Evolutionary conservation across 2,113 vertebrate species (phyloP), one percentile per base, ranked within the genome.

Genomic region (Calidris pygmaea): DNA sequence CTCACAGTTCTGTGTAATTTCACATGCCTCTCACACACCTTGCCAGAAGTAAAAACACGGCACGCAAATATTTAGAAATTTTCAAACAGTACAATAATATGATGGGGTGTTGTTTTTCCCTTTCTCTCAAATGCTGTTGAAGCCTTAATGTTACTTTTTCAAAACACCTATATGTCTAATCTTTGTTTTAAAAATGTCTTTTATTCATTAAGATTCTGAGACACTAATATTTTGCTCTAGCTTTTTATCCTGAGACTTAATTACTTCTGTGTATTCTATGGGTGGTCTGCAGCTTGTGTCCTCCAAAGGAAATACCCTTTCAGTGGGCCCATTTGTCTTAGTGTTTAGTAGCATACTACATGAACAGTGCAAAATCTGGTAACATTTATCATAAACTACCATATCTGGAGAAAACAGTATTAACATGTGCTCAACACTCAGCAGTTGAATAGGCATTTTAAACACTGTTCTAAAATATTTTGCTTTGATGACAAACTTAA

Each of bases 381-480:
- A 96, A 78, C 85, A 71, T 97, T 97, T 98, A 95, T 97, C 91
- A 94, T 93, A 95, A 95, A 94, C 94, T 87, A 91, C 87, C 79
- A 90, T 88, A 97, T 37, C 91, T 92, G 96, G 84, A 96, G 92
- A 95, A 96, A 97, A 96, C 14, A 26, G 53, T 47, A 95, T 94
- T 95, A 96, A 95, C 95, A 97, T 87, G 74, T 97, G 95, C 90
- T 97, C 83, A 96, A 83, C 94, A 93, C 90, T 92, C 92, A 88
- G 92, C 89, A 39, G 35, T 72, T 93, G 85, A 93, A 92, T 32
- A 85, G 35, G 75, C 68, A 68, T 66, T 94, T 86, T 68, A 96
- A 96, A 75, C 48, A 58, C 53, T 59, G 55, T 59, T 87, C 93
- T 90, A 73, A 92, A 94, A 90, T 78, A 68, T 43, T 92, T 92